Evolutionary conservation across 1,140 invertebrate species (phyloP), one percentile per base, ranked within the genome.

Genomic region (Scaptomyza pallida): DNA sequence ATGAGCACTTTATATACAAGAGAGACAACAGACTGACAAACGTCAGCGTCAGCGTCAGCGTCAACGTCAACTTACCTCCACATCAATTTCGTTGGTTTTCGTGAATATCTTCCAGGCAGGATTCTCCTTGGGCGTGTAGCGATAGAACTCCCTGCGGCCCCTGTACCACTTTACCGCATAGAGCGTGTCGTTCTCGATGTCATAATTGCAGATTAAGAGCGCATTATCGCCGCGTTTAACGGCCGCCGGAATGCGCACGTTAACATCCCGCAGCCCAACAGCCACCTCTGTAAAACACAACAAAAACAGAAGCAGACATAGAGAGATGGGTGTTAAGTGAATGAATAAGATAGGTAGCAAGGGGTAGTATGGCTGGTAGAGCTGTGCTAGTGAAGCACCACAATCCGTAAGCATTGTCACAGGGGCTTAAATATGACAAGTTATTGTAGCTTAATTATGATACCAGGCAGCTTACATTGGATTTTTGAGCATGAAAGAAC

Each of bases 131-230:
- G 95, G 95, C 4, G 94, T 93, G 76, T 93, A 95, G 55, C 95
- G 92, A 90, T 94, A 95, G 92, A 95, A 95, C 90, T 95, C 95
- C 40, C 93, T 89, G 40, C 89, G 92, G 50, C 94, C 94, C 21
- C 81, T 74, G 92, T 97, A 97, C 96, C 96, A 97, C 92, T 97
- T 97, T 75, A 97, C 95, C 64, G 95, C 94, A 91, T 97, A 97
- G 45, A 97, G 93, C 21, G 93, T 93, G 62, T 96, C 95, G 37
- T 93, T 93, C 82, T 96, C 96, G 85, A 95, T 92, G 90, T 96
- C 95, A 91, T 96, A 97, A 89, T 94, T 93, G 91, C 96, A 97
- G 85, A 94, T 94, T 85, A 97, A 93, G 69, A 94, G 93, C 40
- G 95, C 95, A 47, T 93, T 93, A 68, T 95, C 93, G 51, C 95